phyloP scores from a whole-genome alignment of 2,888 invertebrate genomes.

The Pristionchus maxplancki region DNA sequence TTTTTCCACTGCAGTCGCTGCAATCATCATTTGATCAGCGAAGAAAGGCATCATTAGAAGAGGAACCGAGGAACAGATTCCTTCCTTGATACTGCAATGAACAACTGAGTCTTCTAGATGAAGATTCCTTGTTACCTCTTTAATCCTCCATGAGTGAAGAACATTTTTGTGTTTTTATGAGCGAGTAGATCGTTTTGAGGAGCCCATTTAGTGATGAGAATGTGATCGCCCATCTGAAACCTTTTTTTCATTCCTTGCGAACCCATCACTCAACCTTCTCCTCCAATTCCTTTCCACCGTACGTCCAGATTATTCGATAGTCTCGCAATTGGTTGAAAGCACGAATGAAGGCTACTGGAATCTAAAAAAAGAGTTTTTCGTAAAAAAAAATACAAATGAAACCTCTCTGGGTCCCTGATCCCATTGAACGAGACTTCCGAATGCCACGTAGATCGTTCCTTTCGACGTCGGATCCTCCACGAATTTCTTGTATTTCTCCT shows the following conservation, averaged over 20 bases:
- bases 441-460: constrained; percentile 69
- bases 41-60: constrained; percentile 65
- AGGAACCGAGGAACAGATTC: constrained; percentile 61
- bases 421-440: constrained; percentile 65
- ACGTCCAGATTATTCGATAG: constrained; percentile 69
- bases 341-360: constrained; percentile 58
- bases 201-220: constrained; percentile 59
- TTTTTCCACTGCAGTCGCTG: constrained; percentile 57
- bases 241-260: neutral
- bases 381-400: neutral
- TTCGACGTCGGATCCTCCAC: constrained; percentile 63
- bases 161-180: constrained; percentile 62
- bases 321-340: constrained; percentile 61
- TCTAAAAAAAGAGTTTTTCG: constrained; percentile 14
- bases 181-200: constrained; percentile 67
- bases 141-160: constrained; percentile 68
- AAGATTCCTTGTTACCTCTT: no score
- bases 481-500: constrained; percentile 51
- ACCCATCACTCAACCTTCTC: no score
- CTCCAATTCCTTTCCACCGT: constrained; percentile 55
- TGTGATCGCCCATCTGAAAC: constrained; percentile 53
- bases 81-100: constrained; percentile 65
- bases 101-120: no score
- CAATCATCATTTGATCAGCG: constrained; percentile 64
- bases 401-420: constrained; percentile 61